Conservation (phyloP, 2,113 vertebrate species). For the Brachyhypopomus occidentalis region DNA sequence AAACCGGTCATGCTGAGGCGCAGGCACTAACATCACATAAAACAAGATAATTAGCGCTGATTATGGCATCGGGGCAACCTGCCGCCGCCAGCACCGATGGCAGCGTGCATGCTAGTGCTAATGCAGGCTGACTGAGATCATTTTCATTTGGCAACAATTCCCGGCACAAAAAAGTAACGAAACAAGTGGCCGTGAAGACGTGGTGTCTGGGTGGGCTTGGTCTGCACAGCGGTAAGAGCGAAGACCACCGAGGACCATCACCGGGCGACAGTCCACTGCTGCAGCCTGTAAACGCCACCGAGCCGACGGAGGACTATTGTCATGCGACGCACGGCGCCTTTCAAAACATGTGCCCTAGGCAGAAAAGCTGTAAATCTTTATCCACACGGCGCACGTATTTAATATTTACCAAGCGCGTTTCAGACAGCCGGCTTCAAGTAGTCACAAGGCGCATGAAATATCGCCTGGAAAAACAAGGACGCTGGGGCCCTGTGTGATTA, state of each 20-base stretch:
- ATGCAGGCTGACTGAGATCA: conserved; percentile 22
- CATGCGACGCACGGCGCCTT: background rate
- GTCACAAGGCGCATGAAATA: background rate
- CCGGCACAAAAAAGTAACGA: conserved; percentile 9
- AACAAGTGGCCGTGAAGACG: background rate
- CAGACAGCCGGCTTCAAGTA: background rate
- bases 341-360: background rate
- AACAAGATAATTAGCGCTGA: conserved; percentile 43
- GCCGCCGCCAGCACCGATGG: conserved; percentile 36
- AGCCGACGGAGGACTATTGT: conserved; percentile 10
- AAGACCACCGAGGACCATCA: conserved; percentile 9
- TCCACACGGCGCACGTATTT: background rate
- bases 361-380: background rate
- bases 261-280: background rate
- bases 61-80: conserved; percentile 44
- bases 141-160: conserved; percentile 31
- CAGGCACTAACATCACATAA: conserved; percentile 38
- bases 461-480: background rate
- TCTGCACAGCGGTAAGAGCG: background rate
- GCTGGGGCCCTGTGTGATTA: background rate
- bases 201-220: background rate
- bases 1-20: conserved; percentile 11
- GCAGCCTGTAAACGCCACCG: background rate
- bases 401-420: background rate
- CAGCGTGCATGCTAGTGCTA: conserved; percentile 24